These are phyloP conservation scores for Syrista parreyssii DNA, from an alignment of 2,888 invertebrate genomes.

Conservation along the genomic window DNA sequence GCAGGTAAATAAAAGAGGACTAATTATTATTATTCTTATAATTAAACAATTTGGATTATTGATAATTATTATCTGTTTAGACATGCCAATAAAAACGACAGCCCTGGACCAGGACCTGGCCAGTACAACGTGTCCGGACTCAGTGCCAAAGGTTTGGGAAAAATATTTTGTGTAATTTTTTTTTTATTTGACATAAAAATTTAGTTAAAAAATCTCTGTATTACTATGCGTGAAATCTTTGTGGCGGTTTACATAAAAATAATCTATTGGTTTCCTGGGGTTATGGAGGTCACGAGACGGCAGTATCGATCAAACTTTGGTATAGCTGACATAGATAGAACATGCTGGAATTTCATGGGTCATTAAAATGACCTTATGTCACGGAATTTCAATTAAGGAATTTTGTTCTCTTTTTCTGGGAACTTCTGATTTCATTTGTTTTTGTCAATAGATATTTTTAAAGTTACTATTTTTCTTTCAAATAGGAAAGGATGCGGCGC, in stretches of 20 bases:
- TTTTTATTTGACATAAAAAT: neutral
- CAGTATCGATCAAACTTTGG: conserved; percentile 40
- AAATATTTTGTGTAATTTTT: neutral
- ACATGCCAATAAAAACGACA: conserved; percentile 67
- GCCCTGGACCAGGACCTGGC: conserved; percentile 88
- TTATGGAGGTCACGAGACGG: neutral
- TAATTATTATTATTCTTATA: neutral
- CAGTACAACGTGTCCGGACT: conserved; percentile 89
- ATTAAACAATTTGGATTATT: neutral
- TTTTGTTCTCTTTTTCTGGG: neutral
- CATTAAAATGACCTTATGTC: neutral
- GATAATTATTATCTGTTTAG: conserved; percentile 47
- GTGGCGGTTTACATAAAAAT: neutral
- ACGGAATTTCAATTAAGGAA: neutral
- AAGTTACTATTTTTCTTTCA: neutral
- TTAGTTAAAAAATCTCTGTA: neutral
- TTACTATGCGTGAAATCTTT: neutral
- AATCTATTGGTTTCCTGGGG: neutral
- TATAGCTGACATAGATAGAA: neutral
- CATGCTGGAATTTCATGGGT: neutral
- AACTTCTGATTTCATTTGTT: neutral
- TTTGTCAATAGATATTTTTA: neutral
- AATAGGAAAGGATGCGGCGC: conserved; percentile 77
- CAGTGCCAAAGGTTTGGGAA: conserved; percentile 77
- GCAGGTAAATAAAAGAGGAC: conserved; percentile 59